Base-by-base conservation (phyloP, 1,140 invertebrate species). In the Drosophila erecta region DNA sequence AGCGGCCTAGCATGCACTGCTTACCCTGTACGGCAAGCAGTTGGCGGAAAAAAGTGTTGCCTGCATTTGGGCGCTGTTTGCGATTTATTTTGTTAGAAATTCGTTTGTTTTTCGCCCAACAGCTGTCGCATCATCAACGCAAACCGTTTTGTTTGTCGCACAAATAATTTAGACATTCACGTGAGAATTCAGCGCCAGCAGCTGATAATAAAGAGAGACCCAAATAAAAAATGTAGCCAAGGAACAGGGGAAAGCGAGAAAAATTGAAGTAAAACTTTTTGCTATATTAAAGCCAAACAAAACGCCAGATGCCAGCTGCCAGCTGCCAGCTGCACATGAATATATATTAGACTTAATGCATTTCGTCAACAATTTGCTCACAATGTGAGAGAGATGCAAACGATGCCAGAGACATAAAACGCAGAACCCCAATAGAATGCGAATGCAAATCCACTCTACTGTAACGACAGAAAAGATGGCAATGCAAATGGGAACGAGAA, bases 141-240 rank as follows among this genome's bases (percentile, higher is more conserved):
- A 73, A 57, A 61, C 56, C 70, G 50, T 46, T 64, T 51, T 81
- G 73, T 81, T 81, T 72, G 61, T 43, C 74, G 40, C 41, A 50
- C 79, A 74, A 78, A 83, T 83, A 81, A 81, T 81, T 81, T 78
- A 81, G 79, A 78, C 59, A 70, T 69, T 83, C 75, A 67, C 47
- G 22, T 37, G 44, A 43, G 50, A 76, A 72, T 73, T 72, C 49
- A 37, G 43, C 20, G 35, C 50, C 43, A 40, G 44, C 46, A 44
- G 50, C 71, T 72, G 57, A 76, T 55, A 72, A 54, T 66, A 66
- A 76, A 53, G 46, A 15, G 17, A 43, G 10, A 33, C 4, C 11
- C 15, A 8, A 33, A 50, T 47, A 47, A 50, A 7, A 40, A 20
- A 38, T 14, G 30, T 7, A 30, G 22, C 17, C 27, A 57, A 40